These are phyloP conservation scores for Sclerodermus sp. DNA, from an alignment of 2,888 invertebrate species.

Conservation along the genomic window DNA sequence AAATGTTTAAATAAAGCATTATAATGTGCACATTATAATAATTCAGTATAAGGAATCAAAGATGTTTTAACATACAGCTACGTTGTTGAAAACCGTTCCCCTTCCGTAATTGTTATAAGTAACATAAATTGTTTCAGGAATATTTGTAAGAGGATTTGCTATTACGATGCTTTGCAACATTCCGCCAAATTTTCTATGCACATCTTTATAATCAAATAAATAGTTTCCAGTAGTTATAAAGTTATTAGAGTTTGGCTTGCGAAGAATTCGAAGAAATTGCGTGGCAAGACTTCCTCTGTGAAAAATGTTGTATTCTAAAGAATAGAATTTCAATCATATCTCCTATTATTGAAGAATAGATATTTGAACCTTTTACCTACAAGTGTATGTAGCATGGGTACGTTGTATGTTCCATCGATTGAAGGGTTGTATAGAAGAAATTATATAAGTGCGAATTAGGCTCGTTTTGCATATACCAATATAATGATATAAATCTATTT, in stretches of 20 bases:
- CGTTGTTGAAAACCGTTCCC: conserved; percentile 64
- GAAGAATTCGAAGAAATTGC: conserved; percentile 67
- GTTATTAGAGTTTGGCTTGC: conserved; percentile 61
- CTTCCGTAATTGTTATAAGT: conserved; percentile 63
- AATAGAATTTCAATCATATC: neutral
- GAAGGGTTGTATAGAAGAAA: conserved; percentile 72
- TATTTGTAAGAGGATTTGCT: conserved; percentile 67
- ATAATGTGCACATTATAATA: neutral
- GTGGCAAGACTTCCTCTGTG: conserved; percentile 67
- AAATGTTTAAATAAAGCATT: conserved; percentile 9
- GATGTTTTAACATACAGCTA: conserved; percentile 59
- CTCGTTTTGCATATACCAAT: conserved; percentile 68
- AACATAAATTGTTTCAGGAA: conserved; percentile 66
- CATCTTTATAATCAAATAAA: conserved; percentile 70
- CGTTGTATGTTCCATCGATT: conserved; percentile 68
- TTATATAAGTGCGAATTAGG: conserved; percentile 68
- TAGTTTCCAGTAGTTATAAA: conserved; percentile 75
- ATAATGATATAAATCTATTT: conserved; percentile 69
- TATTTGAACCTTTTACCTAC: conserved; percentile 58
- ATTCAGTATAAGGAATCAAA: neutral
- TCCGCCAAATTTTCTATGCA: conserved; percentile 64
- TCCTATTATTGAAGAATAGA: neutral
- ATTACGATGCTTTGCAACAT: conserved; percentile 66
- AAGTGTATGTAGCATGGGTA: conserved; percentile 69
- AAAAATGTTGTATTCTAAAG: conserved; percentile 13